Base-by-base conservation (phyloP, 2,797 vertebrate species). In the Antennarius maculatus region DNA sequence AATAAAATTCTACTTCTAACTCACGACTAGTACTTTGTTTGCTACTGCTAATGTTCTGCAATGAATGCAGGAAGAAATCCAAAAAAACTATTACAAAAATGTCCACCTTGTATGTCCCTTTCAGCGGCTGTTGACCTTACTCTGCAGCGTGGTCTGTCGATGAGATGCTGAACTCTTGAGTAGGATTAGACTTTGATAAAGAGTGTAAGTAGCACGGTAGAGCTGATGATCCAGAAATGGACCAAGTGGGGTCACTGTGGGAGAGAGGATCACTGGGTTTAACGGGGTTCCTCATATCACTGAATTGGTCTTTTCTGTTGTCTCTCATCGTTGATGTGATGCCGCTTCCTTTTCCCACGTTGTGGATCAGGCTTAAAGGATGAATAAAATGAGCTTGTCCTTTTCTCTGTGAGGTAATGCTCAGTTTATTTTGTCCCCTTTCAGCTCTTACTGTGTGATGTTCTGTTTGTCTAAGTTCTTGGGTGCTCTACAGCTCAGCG, bases 311-410 rank as follows among this genome's bases (percentile, higher is more conserved):
- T 73, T 31, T 34, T 3, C 54, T 64, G 16, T 17, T 53, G 16
- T 68, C 45, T 57, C 16, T 54, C 27, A 41, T 53, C 23, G n/a
- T 31, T 43, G 54, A 42, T 56, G 50, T 57, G 69, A 48, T 4
- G 45, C 39, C 14, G 54, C 58, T 61, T 54, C 46, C 27, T 48
- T 57, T 53, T 66, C 65, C 51, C 57, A 15, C 29, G 50, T 23
- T 34, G 13, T 64, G 60, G 46, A 45, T 76, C 23, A 39, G 1
- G 62, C 23, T 61, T 52, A 18, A 18, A 74, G 37, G 60, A 63
- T 9, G 23, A 83, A 58, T 72, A 66, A 61, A 68, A 59, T 18
- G 3, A 65, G 56, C 34, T 18, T 13, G 7, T 9, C 0, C 37
- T 46, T 16, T 34, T 64, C 13, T 73, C 31, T 55, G 31, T 51